Evolutionary conservation across 2,888 invertebrate species (phyloP), one percentile per base, ranked within the genome.

Genomic region (Cantharis flavilabris): DNA sequence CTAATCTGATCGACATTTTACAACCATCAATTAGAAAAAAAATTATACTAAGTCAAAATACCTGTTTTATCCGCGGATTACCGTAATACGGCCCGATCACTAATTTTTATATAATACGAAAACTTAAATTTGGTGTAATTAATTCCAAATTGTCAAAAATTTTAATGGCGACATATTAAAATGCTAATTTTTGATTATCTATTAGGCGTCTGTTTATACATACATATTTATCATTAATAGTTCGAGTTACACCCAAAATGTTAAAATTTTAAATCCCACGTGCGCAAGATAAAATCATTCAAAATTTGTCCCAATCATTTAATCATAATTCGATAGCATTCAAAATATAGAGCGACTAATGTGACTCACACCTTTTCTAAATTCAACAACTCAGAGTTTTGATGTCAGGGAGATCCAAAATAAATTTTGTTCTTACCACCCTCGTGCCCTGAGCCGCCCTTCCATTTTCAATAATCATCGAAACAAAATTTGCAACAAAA

Each of bases 1-100:
- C 26, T 67, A 23, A 67, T 67, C 65, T 23, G 65, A 67, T 67
- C 65, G 65, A 67, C 65, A 67, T 67, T 26, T 67, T 67, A 67
- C 65, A 67, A 67, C 23, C 26, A 67, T 67, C 23, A 20, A 67
- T 67, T 23, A 20, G 49, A 49, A 49, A 49, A 49, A 49, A 49
- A 49, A 49, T 49, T 49, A 13, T 49, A n/a, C 5, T 49, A 49
- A 49, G 7, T 49, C 49, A 49, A 49, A 49, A 49, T 49, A 49
- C 49, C 49, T n/a, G 49, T 49, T 49, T 49, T 2, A 5, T 49
- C 9, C 49, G 49, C 49, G 49, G 49, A 49, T 49, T 49, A 49
- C 49, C 49, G 49, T 49, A 49, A 49, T 9, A 49, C 49, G n/a
- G 33, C n/a, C 49, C n/a, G 49, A 49, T 49, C 49, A 49, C n/a